Percentiles rank a stretch among this genome's conserved stretches.
Evolutionary conservation across 92 coral and sea anemone species (phyloP).

Genomic region (Epizoanthus fatuus): DNA sequence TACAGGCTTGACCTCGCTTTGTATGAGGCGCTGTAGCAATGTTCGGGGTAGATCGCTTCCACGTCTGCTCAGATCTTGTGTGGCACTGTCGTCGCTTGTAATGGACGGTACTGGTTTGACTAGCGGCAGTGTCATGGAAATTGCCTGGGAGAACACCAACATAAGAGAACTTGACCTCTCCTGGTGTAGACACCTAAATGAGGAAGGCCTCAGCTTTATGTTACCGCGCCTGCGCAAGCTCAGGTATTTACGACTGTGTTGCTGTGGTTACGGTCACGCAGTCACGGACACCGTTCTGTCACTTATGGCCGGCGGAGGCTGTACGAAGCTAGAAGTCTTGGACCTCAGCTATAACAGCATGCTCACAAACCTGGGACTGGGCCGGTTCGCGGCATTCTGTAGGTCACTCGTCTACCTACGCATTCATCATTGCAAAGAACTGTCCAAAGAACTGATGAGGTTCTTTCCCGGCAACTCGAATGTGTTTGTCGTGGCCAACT

Average conservation of each 20-base stretch:
- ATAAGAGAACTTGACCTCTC: constrained; percentile 89
- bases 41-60: constrained; percentile 77
- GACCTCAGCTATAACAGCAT: constrained; percentile 91
- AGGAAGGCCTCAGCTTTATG: constrained; percentile 74
- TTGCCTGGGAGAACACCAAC: constrained; percentile 77
- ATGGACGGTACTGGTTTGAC: constrained; percentile 88
- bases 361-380: constrained; percentile 75
- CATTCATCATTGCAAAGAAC: constrained; percentile 82
- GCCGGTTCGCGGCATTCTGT: constrained; percentile 52
- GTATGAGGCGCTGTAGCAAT: constrained; percentile 83
- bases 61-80: constrained; percentile 64
- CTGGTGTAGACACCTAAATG: constrained; percentile 89
- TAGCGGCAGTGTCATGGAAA: constrained; percentile 58
- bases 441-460: constrained; percentile 76
- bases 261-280: constrained; percentile 97
- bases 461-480: constrained; percentile 68
- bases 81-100: constrained; percentile 79
- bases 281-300: constrained; percentile 84
- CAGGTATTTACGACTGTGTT: constrained; percentile 82
- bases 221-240: constrained; percentile 73
- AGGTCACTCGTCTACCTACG: constrained; percentile 73
- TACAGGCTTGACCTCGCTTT: constrained; percentile 68
- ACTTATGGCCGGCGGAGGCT: constrained; percentile 61
- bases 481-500: constrained; percentile 89
- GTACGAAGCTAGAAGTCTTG: constrained; percentile 70